These are phyloP conservation scores for Falcunculus frontatus DNA, from an alignment of 2,113 vertebrate species.

Conservation along the genomic window DNA sequence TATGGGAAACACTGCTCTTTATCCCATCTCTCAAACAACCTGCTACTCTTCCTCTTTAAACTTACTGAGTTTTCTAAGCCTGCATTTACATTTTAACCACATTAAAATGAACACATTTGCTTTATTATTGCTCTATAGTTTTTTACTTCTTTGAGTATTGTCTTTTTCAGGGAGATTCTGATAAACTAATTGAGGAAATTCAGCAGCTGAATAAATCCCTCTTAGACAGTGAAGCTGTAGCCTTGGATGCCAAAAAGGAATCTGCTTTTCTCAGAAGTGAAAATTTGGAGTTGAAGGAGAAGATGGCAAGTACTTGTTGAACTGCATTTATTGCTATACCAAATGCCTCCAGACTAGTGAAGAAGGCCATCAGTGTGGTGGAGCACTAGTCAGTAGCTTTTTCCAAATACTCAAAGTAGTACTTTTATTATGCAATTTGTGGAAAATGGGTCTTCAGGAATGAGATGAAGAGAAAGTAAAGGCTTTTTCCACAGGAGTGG, in stretches of 20 bases:
- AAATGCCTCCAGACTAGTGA: neutral
- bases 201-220: constrained; percentile 80
- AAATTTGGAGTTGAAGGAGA: constrained; percentile 82
- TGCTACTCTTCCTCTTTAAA: neutral
- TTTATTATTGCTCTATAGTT: neutral
- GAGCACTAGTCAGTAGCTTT: neutral
- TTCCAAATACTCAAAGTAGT: neutral
- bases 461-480: neutral
- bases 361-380: no score
- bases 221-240: constrained; percentile 81
- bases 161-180: constrained; percentile 69
- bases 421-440: neutral
- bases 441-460: neutral
- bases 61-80: neutral
- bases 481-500: neutral
- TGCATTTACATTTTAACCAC: neutral
- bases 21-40: neutral
- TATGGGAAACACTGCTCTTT: neutral
- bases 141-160: neutral
- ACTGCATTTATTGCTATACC: neutral
- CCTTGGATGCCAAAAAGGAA: constrained; percentile 87
- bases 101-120: neutral
- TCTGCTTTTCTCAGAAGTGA: constrained; percentile 85
- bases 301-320: constrained; percentile 67
- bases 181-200: constrained; percentile 79